These are phyloP conservation scores for Athalia circularis DNA, from an alignment of 2,888 invertebrate genomes.

Conservation along the genomic window DNA sequence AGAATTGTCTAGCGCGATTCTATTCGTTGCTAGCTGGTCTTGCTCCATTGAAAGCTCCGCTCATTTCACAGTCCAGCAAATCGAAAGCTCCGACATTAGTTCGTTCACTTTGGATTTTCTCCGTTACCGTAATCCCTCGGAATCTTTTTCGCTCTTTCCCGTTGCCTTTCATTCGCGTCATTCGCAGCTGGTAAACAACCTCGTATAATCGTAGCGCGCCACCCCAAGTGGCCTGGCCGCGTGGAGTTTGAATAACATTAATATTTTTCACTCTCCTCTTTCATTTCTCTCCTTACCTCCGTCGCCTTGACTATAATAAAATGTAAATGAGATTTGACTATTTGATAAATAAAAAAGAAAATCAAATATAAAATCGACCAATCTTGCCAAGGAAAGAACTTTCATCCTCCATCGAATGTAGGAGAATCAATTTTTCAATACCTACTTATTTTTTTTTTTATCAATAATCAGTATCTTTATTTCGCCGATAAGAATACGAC, in stretches of 20 bases:
- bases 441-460: too few relatives aligned
- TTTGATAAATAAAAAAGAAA: background rate
- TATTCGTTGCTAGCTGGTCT: background rate
- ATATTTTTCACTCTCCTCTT: background rate
- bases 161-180: background rate
- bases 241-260: constrained; percentile 29
- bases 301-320: constrained; percentile 7
- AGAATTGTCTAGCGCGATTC: background rate
- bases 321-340: constrained; percentile 27
- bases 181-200: background rate
- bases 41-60: background rate
- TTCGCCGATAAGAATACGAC: too few relatives aligned
- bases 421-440: too few relatives aligned
- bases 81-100: background rate
- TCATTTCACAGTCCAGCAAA: background rate
- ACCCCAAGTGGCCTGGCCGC: background rate
- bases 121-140: background rate
- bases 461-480: too few relatives aligned
- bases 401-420: too few relatives aligned
- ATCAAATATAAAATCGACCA: background rate
- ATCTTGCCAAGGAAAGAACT: too few relatives aligned
- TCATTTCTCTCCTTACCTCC: background rate
- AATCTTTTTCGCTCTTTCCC: background rate
- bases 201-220: background rate
- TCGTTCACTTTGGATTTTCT: background rate